phyloP scores from a whole-genome alignment of 1,140 invertebrate species.

The Drosophila ercepeae region DNA sequence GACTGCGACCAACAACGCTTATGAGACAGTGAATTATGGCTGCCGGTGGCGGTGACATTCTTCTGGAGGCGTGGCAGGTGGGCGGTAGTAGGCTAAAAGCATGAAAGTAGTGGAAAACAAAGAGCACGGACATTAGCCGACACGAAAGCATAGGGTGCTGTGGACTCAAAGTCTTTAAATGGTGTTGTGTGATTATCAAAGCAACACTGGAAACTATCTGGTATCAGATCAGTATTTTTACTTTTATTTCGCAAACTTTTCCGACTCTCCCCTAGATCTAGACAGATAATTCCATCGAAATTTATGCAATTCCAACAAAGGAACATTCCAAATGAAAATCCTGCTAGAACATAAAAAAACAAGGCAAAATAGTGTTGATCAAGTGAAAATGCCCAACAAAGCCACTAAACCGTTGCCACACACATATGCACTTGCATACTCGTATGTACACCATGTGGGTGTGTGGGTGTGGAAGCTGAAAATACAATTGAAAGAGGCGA shows the following conservation, averaged over 20 bases:
- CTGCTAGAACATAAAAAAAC: slow-evolving; percentile 14
- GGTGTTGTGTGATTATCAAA: no score
- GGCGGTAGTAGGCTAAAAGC: slow-evolving; percentile 19
- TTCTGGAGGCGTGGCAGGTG: slow-evolving; percentile 30
- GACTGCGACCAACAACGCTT: slow-evolving; percentile 49
- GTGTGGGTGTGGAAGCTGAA: slow-evolving; percentile 32
- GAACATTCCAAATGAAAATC: slow-evolving; percentile 26
- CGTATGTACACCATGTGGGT: slow-evolving; percentile 10
- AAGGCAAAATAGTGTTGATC: slow-evolving; percentile 28
- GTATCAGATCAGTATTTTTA: background rate
- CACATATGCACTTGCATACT: slow-evolving; percentile 3
- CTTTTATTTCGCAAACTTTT: background rate
- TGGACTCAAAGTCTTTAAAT: background rate
- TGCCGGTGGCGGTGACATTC: slow-evolving; percentile 59
- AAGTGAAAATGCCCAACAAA: slow-evolving; percentile 42
- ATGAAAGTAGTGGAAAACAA: slow-evolving; percentile 5
- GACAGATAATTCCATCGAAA: slow-evolving; percentile 25
- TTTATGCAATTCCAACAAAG: slow-evolving; percentile 32
- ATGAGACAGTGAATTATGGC: slow-evolving; percentile 71
- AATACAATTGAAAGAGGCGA: slow-evolving; percentile 46
- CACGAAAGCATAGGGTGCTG: background rate
- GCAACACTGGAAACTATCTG: background rate
- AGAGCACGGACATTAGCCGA: slow-evolving; percentile 7
- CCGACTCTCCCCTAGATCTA: background rate
- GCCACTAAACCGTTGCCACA: slow-evolving; percentile 38